Conservation (phyloP, 2,888 invertebrate genomes). For the Melanostoma scalare region DNA sequence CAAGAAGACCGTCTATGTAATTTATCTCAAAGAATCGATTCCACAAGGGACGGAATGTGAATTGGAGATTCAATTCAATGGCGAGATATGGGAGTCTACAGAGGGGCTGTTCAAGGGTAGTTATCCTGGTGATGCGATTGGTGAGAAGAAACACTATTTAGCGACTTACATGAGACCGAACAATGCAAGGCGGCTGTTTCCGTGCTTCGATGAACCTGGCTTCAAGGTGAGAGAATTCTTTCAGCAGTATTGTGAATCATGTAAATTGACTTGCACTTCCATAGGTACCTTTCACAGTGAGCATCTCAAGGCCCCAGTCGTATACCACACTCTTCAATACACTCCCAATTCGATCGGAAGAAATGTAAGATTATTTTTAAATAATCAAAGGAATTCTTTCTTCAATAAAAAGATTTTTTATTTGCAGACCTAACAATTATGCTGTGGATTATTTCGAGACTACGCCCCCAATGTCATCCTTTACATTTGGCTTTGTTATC, state of each 20-base stretch:
- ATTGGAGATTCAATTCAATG: slow-evolving; percentile 86
- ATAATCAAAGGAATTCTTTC: no score
- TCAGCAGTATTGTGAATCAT: background rate
- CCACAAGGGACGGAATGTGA: slow-evolving; percentile 84
- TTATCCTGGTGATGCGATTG: slow-evolving; percentile 83
- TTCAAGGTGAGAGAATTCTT: slow-evolving; percentile 84
- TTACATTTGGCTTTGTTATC: slow-evolving; percentile 88
- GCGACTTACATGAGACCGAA: slow-evolving; percentile 88
- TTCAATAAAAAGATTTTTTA: background rate
- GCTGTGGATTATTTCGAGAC: slow-evolving; percentile 87
- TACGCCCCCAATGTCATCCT: slow-evolving; percentile 90
- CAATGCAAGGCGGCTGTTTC: slow-evolving; percentile 89
- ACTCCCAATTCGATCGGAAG: slow-evolving; percentile 84
- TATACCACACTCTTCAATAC: slow-evolving; percentile 86
- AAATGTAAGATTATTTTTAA: slow-evolving; percentile 83
- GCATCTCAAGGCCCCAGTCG: slow-evolving; percentile 85
- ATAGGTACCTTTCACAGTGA: slow-evolving; percentile 88
- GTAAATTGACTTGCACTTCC: slow-evolving; percentile 76
- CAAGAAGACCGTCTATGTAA: slow-evolving; percentile 85
- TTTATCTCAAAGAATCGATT: slow-evolving; percentile 85
- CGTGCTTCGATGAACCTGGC: slow-evolving; percentile 91
- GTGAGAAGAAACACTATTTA: slow-evolving; percentile 83
- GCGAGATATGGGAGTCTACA: slow-evolving; percentile 85
- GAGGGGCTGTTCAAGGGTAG: slow-evolving; percentile 88
- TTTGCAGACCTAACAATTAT: slow-evolving; percentile 82